phyloP scores from a whole-genome alignment of 2,888 invertebrate genomes.

The Drosophila sordidula region DNA sequence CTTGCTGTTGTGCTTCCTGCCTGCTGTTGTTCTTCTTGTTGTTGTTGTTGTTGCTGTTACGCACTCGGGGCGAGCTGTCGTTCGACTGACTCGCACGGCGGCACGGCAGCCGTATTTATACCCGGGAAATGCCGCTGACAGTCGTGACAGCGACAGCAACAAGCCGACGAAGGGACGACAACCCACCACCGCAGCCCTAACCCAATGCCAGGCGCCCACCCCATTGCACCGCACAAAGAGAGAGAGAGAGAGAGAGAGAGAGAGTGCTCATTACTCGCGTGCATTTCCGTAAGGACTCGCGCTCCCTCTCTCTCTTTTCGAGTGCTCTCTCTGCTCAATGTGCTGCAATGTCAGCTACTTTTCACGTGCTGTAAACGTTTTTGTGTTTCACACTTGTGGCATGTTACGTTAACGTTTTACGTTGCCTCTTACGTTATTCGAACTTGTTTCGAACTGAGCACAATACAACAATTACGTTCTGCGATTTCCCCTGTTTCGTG shows the following conservation, averaged over 20 bases:
- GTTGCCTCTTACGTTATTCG: slow-evolving; percentile 7
- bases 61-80: slow-evolving; percentile 51
- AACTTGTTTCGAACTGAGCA: slow-evolving; percentile 21
- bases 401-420: slow-evolving; percentile 49
- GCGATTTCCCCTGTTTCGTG: slow-evolving; percentile 18
- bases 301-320: slow-evolving; percentile 14
- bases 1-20: slow-evolving; percentile 3
- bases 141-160: slow-evolving; percentile 37
- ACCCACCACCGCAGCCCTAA: slow-evolving; percentile 57
- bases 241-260: slow-evolving; percentile 7
- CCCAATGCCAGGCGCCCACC: slow-evolving; percentile 49
- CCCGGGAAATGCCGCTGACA: slow-evolving; percentile 64
- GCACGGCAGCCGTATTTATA: slow-evolving; percentile 62
- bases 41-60: slow-evolving; percentile 8
- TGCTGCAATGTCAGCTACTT: slow-evolving; percentile 71
- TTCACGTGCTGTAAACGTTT: slow-evolving; percentile 5
- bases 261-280: slow-evolving; percentile 15
- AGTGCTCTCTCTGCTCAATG: slow-evolving; percentile 34
- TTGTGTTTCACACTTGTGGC: slow-evolving; percentile 72
- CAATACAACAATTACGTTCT: no score
- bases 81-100: slow-evolving; percentile 66
- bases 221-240: slow-evolving; percentile 26
- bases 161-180: slow-evolving; percentile 40
- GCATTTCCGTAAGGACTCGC: slow-evolving; percentile 47
- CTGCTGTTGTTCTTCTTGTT: background rate